Evolutionary conservation across 2,888 invertebrate genomes (phyloP), one percentile per base, ranked within the genome.

Genomic region (Cataglyphis rosenhaueri): DNA sequence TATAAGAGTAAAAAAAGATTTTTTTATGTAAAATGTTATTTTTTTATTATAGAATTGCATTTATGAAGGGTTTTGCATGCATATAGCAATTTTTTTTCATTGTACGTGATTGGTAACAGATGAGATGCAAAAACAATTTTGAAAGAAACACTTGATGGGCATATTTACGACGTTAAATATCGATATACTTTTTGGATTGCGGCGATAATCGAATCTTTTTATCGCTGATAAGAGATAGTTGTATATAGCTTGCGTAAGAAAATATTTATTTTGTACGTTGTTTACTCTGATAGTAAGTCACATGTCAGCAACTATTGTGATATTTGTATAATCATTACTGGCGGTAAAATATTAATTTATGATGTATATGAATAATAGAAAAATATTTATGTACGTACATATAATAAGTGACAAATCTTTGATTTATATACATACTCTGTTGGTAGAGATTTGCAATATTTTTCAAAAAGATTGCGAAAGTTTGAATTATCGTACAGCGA

Each of bases 151-250:
- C 29, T 21, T 73, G 74, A 74, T 66, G 70, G n/a, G 0, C n/a
- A 38, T 86, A 85, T 91, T 93, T 92, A 91, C 89, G 90, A 89
- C 75, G 84, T 84, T 85, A 91, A 92, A 92, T 87, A 91, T 90
- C 84, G 86, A 83, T 44, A 57, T 59, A 82, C 55, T 59, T 84
- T 90, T 52, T 52, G 88, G 91, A 92, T 92, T 91, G 91, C 87
- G 86, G 70, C 87, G 52, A 81, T 81, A 85, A 83, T 88, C 88
- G 85, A 90, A 89, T 92, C 90, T 91, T 52, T 52, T 93, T 92
- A 92, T 92, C 91, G 78, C 86, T 90, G 92, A 93, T 93, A 93
- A 93, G 91, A 92, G 89, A 83, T 61, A 87, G 87, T 83, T 55
- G 44, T 35, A 55, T 44, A 32, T 44, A 32, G 15, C 41, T 29